Evolutionary conservation across 2,113 vertebrate species (phyloP).

Genomic region (Campylomormyrus numenius): DNA sequence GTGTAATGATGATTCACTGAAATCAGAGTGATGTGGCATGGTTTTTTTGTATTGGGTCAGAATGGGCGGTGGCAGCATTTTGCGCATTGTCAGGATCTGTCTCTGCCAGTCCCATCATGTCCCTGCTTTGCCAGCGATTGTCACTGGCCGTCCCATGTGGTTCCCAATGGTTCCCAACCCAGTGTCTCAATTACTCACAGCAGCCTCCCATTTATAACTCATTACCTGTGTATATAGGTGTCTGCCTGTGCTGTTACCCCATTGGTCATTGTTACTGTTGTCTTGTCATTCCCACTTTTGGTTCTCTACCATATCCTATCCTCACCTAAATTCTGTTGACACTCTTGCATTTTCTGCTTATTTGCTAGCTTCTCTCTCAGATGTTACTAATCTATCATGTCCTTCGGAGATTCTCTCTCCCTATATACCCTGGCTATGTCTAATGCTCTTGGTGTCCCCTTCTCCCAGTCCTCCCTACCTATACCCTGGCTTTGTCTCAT

Average conservation of each 20-base stretch:
- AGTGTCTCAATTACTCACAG: background rate
- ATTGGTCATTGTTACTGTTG: background rate
- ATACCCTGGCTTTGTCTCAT: too few species aligned
- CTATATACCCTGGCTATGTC: background rate
- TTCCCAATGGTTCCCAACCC: background rate
- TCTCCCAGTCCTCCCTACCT: too few species aligned
- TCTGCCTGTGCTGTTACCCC: background rate
- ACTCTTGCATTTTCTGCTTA: background rate
- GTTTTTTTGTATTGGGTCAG: too few species aligned
- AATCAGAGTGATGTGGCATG: too few species aligned
- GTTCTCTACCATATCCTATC: background rate
- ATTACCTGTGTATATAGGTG: background rate
- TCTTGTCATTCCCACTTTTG: background rate
- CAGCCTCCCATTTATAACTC: background rate
- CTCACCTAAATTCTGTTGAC: background rate
- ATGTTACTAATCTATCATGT: background rate
- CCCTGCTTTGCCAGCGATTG: background rate
- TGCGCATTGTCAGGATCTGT: background rate
- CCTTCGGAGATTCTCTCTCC: background rate
- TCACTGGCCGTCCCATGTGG: background rate
- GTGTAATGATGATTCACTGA: too few species aligned
- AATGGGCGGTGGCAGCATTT: too few species aligned
- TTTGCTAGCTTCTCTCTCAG: background rate
- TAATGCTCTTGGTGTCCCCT: background rate
- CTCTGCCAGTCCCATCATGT: background rate